Evolutionary conservation across 2,113 vertebrate genomes (phyloP).

Genomic region (Heloderma charlesbogerti): DNA sequence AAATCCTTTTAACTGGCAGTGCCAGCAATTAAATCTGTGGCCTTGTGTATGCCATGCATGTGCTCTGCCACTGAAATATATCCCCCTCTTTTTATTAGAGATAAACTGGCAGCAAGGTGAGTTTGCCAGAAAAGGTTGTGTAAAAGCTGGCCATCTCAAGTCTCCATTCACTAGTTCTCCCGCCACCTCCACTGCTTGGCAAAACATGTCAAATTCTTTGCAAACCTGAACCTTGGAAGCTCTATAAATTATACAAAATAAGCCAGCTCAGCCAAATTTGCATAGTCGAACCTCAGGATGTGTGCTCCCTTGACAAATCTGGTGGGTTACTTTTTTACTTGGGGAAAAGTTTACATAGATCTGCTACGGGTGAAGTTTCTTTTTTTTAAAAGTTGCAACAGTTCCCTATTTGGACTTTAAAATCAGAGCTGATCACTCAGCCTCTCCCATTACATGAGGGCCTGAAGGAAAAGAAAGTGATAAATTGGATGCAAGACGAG

Average conservation of each 20-base stretch:
- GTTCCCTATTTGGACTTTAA: background rate
- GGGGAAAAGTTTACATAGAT: background rate
- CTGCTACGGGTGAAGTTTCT: background rate
- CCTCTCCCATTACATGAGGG: conserved; percentile 7
- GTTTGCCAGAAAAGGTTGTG: background rate
- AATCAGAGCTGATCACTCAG: conserved; percentile 9
- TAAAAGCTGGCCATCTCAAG: background rate
- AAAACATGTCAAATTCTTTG: background rate
- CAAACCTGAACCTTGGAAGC: background rate
- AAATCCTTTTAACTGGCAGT: background rate
- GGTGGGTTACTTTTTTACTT: background rate
- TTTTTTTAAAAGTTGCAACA: background rate
- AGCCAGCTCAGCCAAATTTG: background rate
- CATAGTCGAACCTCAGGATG: background rate
- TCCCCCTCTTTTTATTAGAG: background rate
- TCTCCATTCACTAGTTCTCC: background rate
- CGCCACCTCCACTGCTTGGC: background rate
- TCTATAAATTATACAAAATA: background rate
- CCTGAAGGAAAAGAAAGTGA: conserved; percentile 31
- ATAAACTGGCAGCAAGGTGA: background rate
- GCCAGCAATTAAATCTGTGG: background rate
- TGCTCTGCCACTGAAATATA: background rate
- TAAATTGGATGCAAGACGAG: conserved; percentile 57
- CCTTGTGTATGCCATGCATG: background rate
- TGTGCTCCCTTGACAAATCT: background rate